Evolutionary conservation across 2,888 invertebrate genomes (phyloP), one percentile per base, ranked within the genome.

Genomic region (Scelioninae gen. 1): DNA sequence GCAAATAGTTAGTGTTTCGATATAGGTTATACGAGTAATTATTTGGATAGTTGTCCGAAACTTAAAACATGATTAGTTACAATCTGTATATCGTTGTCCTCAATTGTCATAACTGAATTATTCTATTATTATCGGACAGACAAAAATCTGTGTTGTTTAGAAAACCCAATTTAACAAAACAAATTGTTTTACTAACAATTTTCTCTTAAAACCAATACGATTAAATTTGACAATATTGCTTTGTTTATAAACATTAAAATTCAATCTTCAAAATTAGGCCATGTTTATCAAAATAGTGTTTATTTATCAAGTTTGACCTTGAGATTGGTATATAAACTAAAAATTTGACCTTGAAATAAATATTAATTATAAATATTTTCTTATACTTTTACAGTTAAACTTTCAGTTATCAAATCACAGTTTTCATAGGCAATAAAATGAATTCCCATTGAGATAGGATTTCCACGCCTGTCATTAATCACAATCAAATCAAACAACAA

Each of bases 41-140:
- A 74, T 80, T 74, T 69, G 68, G 55, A 74, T 80, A 80, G 80
- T 80, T 80, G 53, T 80, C 56, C 55, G 16, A 62, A 80, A 80
- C 80, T 80, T 74, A 62, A 80, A 80, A 74, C 62, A 56, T 68
- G 40, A 56, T 74, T 79, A 79, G 31, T 58, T 80, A 60, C 79
- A 79, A 74, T 79, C 60, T 74, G 79, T 74, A 56, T 49, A 55
- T 8, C 68, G 40, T 55, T 68, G 68, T 74, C 55, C 74, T 13
- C 51, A 38, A 45, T 72, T 47, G n/a, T 29, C 31, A 31, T 16
- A 47, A 56, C 60, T 16, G 32, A 62, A 6, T 62, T 62, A 62
- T 62, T 47, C n/a, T 31, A 15, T 38, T 43, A 15, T 16, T 56
- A 32, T 5, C 8, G 1, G 43, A 16, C 43, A 43, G 15, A 13